Conservation (phyloP, 2,888 invertebrate genomes). For the Spodoptera picta region DNA sequence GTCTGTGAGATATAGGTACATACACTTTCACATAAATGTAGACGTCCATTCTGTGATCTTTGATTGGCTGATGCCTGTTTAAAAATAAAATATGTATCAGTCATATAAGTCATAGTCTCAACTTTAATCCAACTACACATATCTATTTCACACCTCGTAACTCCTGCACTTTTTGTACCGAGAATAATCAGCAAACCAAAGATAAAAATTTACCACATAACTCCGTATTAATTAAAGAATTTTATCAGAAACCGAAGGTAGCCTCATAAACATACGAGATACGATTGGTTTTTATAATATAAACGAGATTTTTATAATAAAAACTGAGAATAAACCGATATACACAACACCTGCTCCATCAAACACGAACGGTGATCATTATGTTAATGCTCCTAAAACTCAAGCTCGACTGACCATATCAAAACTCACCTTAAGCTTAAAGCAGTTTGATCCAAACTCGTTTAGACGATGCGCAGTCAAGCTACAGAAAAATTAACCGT, state of each 20-base stretch:
- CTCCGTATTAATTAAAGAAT: conserved; percentile 73
- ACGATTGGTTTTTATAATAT: conserved; percentile 77
- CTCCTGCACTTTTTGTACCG: conserved; percentile 3
- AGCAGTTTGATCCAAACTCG: conserved; percentile 70
- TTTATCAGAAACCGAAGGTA: conserved; percentile 66
- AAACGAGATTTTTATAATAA: conserved; percentile 86
- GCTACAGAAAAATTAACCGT: conserved; percentile 72
- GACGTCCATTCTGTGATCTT: conserved; percentile 34
- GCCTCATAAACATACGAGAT: conserved; percentile 78
- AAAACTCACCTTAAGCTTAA: conserved; percentile 71
- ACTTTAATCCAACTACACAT: conserved; percentile 17
- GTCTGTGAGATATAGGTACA: conserved; percentile 42
- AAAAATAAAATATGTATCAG: conserved; percentile 20
- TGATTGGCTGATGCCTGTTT: conserved; percentile 47
- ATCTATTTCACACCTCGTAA: conserved; percentile 24
- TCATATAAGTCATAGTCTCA: conserved; percentile 18
- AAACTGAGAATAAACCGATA: conserved; percentile 86
- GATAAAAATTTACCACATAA: conserved; percentile 59
- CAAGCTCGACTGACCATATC: conserved; percentile 58
- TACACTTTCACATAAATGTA: conserved; percentile 47
- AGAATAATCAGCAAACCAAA: conserved; percentile 38
- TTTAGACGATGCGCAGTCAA: conserved; percentile 62
- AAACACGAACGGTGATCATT: conserved; percentile 84
- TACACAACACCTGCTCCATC: conserved; percentile 86
- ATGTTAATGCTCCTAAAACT: conserved; percentile 84